A percentile compares a stretch with the other conserved stretches of the same genome.
Evolutionary conservation across 2,888 invertebrate species (phyloP).

Genomic region (Calliopum simillimum): DNA sequence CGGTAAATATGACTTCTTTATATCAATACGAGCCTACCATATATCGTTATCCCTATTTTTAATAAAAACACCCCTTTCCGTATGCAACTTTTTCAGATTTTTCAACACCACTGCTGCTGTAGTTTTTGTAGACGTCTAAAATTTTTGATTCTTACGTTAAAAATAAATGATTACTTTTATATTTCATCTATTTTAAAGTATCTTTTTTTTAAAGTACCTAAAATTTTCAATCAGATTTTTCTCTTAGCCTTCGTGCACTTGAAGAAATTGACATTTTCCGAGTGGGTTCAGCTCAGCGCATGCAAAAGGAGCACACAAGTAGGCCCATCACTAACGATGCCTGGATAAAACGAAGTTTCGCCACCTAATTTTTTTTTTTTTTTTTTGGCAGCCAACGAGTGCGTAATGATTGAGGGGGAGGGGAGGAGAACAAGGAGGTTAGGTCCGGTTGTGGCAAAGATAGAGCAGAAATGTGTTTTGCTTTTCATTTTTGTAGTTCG

Average conservation of each 20-base stretch:
- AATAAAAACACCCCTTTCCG: too few relatives aligned
- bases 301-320: background rate
- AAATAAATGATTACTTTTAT: too few relatives aligned
- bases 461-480: background rate
- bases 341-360: conserved; percentile 19
- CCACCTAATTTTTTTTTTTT: conserved; percentile 23
- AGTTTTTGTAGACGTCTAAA: too few relatives aligned
- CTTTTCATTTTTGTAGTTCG: background rate
- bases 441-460: conserved; percentile 1
- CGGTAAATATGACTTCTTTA: too few relatives aligned
- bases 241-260: conserved; percentile 4
- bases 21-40: too few relatives aligned
- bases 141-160: too few relatives aligned
- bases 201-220: background rate
- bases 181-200: too few relatives aligned
- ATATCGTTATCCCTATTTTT: too few relatives aligned
- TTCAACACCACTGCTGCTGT: too few relatives aligned
- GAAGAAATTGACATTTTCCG: conserved; percentile 26
- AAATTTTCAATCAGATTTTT: background rate
- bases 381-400: background rate
- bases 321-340: background rate
- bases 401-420: background rate
- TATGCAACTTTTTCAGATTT: too few relatives aligned
- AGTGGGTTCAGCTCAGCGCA: background rate
- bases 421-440: conserved; percentile 23